Evolutionary conservation across 2,113 vertebrate genomes (phyloP), one percentile per base, ranked within the genome.

Genomic region (Oceanites oceanicus): DNA sequence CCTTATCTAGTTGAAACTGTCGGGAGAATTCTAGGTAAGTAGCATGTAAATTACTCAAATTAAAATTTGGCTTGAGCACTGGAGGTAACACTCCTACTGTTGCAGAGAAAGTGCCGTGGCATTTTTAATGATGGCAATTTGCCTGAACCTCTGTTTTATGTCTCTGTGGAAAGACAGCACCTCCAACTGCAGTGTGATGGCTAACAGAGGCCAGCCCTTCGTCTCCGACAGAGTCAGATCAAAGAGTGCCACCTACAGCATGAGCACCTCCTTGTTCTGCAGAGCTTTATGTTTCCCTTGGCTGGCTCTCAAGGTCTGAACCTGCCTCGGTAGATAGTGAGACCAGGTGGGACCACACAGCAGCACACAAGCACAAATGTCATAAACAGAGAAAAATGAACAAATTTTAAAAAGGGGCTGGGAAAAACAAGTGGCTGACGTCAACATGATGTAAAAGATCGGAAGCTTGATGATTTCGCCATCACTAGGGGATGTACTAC

Each of bases 221-320:
- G 4, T 34, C 26, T n/a, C 4, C 0, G 3, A 9, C 23, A 22
- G 58, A 58, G 16, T 20, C 2, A 15, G 25, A 63, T 58, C 72
- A 74, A 61, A 42, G 79, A 81, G 56, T 68, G 68, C 36, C 70
- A 81, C 78, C 85, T 59, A 50, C 70, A 72, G 70, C 49, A 92
- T 0, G 36, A 47, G 11, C 9, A 66, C 23, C 19, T 84, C 30
- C 56, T 21, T 30, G n/a, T 50, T 36, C 58, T 78, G 29, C 1
- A 1, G 50, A 66, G 26, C 22, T 76, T 42, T 0, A 0, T 5
- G 30, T 14, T 56, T 53, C 11, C 3, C 15, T 44, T 10, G 3
- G n/a, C 29, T 5, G 38, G 1, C 3, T 55, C 26, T 47, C 0
- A 0, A 23, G 6, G 6, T 32, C 25, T 27, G 2, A 59, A 86